A percentile compares a stretch with the other conserved stretches of the same genome.
Evolutionary conservation across 2,113 vertebrate species (phyloP).

Genomic region (Paramormyrops kingsleyae): DNA sequence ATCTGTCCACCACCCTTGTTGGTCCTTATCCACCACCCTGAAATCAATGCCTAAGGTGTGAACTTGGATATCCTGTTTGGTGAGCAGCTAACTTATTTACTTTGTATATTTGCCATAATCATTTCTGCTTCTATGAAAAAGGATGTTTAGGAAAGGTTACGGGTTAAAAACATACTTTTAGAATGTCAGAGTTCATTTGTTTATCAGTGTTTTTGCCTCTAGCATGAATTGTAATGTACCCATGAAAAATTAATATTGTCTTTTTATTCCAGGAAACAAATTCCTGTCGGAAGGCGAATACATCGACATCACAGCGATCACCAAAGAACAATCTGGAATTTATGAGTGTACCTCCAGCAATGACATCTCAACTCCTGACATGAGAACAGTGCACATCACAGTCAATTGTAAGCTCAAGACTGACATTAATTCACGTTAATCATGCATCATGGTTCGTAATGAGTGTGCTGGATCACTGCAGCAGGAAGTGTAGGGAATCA

Average conservation of each 20-base stretch:
- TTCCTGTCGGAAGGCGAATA: conserved; percentile 86
- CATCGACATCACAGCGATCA: conserved; percentile 82
- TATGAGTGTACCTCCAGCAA: conserved; percentile 91
- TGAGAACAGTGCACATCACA: conserved; percentile 80
- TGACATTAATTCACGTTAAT: background rate
- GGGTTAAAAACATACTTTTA: background rate
- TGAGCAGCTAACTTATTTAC: background rate
- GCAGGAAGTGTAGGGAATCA: background rate
- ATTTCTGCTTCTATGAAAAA: background rate
- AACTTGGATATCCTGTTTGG: background rate
- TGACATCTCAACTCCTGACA: conserved; percentile 76
- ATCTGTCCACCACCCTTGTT: background rate
- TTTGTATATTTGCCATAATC: background rate
- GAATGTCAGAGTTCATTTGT: background rate
- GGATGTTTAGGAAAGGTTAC: background rate
- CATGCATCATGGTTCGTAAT: background rate
- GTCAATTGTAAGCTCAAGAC: conserved; percentile 82
- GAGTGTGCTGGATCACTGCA: no score
- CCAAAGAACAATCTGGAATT: conserved; percentile 87
- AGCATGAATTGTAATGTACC: background rate
- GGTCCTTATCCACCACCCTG: background rate
- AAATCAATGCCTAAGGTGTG: background rate
- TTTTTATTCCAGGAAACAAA: conserved; percentile 63
- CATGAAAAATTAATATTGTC: background rate
- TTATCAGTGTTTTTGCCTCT: background rate